A percentile compares a stretch with the other conserved stretches of the same genome.
phyloP scores from a whole-genome alignment of 1,140 invertebrate species.

The Battus philenor region DNA sequence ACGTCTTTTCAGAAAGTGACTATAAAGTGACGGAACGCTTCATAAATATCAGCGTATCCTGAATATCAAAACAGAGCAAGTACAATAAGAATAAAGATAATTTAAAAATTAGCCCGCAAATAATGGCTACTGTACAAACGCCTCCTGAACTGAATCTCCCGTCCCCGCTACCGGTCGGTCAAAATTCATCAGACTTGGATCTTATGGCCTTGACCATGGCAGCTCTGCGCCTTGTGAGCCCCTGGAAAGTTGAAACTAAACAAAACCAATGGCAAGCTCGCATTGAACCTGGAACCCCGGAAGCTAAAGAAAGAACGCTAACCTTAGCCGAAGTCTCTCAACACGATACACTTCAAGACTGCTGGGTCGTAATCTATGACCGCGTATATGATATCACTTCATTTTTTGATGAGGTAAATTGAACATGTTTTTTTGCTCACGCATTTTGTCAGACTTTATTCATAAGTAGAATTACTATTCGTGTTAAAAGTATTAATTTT shows the following conservation, averaged over 20 bases:
- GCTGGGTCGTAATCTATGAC: constrained; percentile 86
- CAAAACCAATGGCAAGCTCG: constrained; percentile 32
- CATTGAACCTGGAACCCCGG: constrained; percentile 40
- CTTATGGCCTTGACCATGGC: constrained; percentile 67
- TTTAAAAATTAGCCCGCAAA: not conserved
- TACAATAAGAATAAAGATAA: constrained; percentile 21
- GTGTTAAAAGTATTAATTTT: too few species aligned
- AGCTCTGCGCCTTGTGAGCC: constrained; percentile 61
- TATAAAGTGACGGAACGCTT: too few species aligned
- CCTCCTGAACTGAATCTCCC: constrained; percentile 44
- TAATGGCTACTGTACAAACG: constrained; percentile 59
- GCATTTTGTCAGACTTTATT: too few species aligned
- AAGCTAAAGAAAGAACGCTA: constrained; percentile 70
- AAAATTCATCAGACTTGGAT: constrained; percentile 50
- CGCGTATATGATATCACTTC: constrained; percentile 85
- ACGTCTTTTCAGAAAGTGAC: too few species aligned
- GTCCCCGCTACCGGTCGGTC: constrained; percentile 37
- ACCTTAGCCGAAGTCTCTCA: constrained; percentile 79
- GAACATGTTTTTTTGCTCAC: constrained; percentile 3
- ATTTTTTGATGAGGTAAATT: constrained; percentile 80
- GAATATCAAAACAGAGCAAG: too few species aligned
- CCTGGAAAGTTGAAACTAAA: constrained; percentile 49
- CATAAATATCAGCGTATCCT: too few species aligned
- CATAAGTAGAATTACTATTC: too few species aligned
- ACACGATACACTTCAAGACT: constrained; percentile 80